Evolutionary conservation across 2,888 invertebrate genomes (phyloP).

Genomic region (Volucella zonaria): DNA sequence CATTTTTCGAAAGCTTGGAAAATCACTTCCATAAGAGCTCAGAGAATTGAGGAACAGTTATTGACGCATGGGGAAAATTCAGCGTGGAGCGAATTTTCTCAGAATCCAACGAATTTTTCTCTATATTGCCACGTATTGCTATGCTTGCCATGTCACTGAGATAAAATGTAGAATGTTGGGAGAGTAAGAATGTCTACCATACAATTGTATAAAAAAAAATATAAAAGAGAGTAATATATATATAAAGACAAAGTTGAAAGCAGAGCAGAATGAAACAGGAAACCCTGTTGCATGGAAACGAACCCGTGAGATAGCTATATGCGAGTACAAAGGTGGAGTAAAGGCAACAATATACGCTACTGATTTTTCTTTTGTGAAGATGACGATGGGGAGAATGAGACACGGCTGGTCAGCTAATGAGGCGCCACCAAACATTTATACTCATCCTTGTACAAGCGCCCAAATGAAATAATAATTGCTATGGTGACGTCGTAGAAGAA

Average conservation of each 20-base stretch:
- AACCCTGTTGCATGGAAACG: constrained; percentile 74
- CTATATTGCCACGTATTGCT: background rate
- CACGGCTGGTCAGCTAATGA: constrained; percentile 71
- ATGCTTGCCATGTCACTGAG: constrained; percentile 18
- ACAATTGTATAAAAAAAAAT: constrained; percentile 40
- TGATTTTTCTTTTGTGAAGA: constrained; percentile 62
- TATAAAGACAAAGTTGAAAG: constrained; percentile 67
- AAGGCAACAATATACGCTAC: constrained; percentile 61
- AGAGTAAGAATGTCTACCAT: constrained; percentile 53
- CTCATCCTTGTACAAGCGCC: constrained; percentile 62
- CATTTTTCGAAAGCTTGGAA: background rate
- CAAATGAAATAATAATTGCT: constrained; percentile 71
- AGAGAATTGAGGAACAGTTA: constrained; percentile 1
- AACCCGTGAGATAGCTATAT: constrained; percentile 58
- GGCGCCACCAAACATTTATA: constrained; percentile 71
- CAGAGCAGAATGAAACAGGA: constrained; percentile 63
- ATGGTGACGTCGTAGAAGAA: constrained; percentile 65
- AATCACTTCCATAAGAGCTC: constrained; percentile 3
- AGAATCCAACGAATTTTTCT: constrained; percentile 21
- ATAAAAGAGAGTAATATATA: constrained; percentile 59
- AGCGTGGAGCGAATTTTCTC: constrained; percentile 8
- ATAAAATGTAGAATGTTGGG: constrained; percentile 68
- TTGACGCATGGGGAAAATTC: constrained; percentile 16
- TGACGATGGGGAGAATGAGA: constrained; percentile 65
- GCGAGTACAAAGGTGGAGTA: constrained; percentile 30